Base-by-base conservation (phyloP, 1,140 invertebrate species). In the Notospermus geniculatus region DNA sequence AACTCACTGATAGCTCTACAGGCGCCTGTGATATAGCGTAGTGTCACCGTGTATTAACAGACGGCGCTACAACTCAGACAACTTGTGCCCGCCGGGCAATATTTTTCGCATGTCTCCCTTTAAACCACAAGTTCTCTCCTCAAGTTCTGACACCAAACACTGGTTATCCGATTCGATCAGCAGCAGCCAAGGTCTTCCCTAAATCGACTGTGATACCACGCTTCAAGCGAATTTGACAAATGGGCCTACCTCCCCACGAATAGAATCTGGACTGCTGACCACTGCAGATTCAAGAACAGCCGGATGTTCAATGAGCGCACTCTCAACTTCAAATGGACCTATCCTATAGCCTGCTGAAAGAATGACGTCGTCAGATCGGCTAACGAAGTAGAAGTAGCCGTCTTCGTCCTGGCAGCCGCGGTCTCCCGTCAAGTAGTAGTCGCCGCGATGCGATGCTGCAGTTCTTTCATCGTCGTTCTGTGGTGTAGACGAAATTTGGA, bases 271-370 rank as follows among this genome's bases (percentile, higher is more conserved):
- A 68, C 80, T 82, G 56, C 82, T 79, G 2, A 84, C 82, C 22
- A 83, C 84, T 25, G 83, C 84, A 29, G 81, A 82, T 67, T 85
- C 84, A 25, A 78, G 60, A 0, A 85, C 83, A 23, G 83, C 79
- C 17, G 81, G 80, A 69, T 85, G 84, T 61, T 82, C 77, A 29
- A 82, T 66, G 22, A 85, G 62, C 23, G 79, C 83, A 69, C 82
- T 84, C 67, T 85, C 84, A 5, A 85, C 81, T 70, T 85, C 83
- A 79, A 82, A 82, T 17, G 84, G 83, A 19, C 83, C 84, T 62
- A 85, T 83, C 15, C 83, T 67, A 63, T 84, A 84, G 78, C 83
- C 84, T 28, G 83, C 68, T 27, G 81, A 83, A 50, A 78, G 75
- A 19, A 85, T 85, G 56, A 85, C 71, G 69, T 85, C 84, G 72